These are phyloP conservation scores for Drosophila albomicans DNA, from an alignment of 1,140 invertebrate genomes.

Conservation along the genomic window DNA sequence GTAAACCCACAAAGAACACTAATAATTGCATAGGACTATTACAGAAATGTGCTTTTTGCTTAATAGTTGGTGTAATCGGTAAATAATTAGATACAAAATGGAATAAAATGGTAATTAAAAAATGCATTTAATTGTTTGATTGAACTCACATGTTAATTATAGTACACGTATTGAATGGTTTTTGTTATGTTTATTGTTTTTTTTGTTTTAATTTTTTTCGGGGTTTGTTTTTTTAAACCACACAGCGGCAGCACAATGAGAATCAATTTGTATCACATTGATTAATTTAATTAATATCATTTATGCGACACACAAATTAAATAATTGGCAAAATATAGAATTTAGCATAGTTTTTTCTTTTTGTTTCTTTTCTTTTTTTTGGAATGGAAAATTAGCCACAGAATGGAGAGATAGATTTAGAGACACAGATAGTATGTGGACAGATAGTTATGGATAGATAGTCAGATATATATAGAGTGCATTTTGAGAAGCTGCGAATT, in stretches of 20 bases:
- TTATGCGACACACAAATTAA: slow-evolving; percentile 39
- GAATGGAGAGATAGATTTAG: slow-evolving; percentile 10
- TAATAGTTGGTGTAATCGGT: slow-evolving; percentile 5
- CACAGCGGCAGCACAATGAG: slow-evolving; percentile 74
- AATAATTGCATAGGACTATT: slow-evolving; percentile 8
- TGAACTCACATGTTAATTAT: slow-evolving; percentile 78
- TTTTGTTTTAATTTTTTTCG: slow-evolving; percentile 11
- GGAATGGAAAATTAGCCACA: slow-evolving; percentile 48
- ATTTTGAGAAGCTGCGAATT: slow-evolving; percentile 66
- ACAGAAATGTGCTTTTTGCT: slow-evolving; percentile 17
- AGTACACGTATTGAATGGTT: slow-evolving; percentile 65
- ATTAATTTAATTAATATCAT: slow-evolving; percentile 65
- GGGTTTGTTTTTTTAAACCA: slow-evolving; percentile 39
- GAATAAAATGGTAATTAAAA: slow-evolving; percentile 17
- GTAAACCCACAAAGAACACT: slow-evolving; percentile 10
- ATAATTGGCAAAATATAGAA: slow-evolving; percentile 54
- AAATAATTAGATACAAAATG: slow-evolving; percentile 17
- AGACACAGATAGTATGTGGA: slow-evolving; percentile 34
- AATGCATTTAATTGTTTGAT: slow-evolving; percentile 43
- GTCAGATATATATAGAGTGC: slow-evolving; percentile 57
- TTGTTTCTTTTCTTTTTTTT: slow-evolving; percentile 48
- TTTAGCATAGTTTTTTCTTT: slow-evolving; percentile 57
- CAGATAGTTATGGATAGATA: slow-evolving; percentile 37
- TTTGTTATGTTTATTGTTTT: slow-evolving; percentile 35
- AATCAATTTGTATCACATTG: slow-evolving; percentile 78